These are phyloP conservation scores for Psettodes erumei DNA, from an alignment of 2,113 vertebrate species.

Conservation along the genomic window DNA sequence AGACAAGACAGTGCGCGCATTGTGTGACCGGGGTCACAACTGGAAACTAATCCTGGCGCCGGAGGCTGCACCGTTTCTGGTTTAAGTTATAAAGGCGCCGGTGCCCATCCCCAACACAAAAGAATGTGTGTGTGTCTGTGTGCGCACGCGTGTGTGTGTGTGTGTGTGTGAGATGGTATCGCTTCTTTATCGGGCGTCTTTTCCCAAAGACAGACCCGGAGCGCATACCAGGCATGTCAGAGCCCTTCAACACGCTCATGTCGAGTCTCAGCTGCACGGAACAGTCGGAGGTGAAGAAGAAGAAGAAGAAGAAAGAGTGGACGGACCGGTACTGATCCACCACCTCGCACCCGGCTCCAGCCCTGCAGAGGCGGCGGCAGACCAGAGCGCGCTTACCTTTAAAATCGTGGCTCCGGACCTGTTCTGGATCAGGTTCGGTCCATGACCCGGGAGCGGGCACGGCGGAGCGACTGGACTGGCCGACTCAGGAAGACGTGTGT, in stretches of 20 bases:
- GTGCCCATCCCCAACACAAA: slow-evolving; percentile 9
- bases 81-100: not conserved
- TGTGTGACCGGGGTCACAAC: not conserved
- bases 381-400: slow-evolving; percentile 63
- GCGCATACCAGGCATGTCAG: slow-evolving; percentile 53
- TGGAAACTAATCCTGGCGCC: not conserved
- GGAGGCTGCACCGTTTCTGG: not conserved
- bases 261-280: too few species aligned
- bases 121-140: too few species aligned
- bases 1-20: not conserved
- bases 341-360: not conserved
- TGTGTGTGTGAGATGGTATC: not conserved
- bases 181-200: not conserved
- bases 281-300: not conserved
- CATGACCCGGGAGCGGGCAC: slow-evolving; percentile 24
- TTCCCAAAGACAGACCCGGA: slow-evolving; percentile 32
- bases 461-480: slow-evolving; percentile 25
- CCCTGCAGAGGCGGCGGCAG: too few species aligned
- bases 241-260: not conserved
- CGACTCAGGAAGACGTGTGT: slow-evolving; percentile 62
- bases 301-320: not conserved
- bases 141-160: too few species aligned
- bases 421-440: too few species aligned
- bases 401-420: slow-evolving; percentile 9
- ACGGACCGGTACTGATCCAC: not conserved